These are phyloP conservation scores for Bos javanicus DNA, from an alignment of 2,113 vertebrate genomes.

Conservation along the genomic window DNA sequence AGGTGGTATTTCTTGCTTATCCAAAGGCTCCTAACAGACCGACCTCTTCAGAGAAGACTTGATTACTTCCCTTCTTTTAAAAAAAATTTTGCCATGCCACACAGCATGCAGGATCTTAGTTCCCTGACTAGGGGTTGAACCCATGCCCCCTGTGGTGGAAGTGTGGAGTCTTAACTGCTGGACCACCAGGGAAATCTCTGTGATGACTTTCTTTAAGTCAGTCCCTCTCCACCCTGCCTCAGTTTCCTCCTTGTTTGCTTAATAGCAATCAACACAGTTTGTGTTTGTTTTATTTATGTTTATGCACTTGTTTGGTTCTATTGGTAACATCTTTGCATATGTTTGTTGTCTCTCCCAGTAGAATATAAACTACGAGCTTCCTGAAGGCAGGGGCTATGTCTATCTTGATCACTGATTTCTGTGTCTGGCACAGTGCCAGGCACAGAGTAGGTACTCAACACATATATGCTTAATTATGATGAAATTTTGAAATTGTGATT, in stretches of 20 bases:
- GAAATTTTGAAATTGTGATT: background rate
- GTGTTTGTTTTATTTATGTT: background rate
- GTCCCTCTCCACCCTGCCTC: too few relatives aligned
- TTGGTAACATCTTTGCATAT: background rate
- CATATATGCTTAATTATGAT: background rate
- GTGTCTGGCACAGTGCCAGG: background rate
- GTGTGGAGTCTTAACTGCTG: background rate
- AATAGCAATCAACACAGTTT: fast-evolving
- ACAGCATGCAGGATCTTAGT: background rate
- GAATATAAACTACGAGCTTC: fast-evolving
- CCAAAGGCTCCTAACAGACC: background rate
- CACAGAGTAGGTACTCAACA: background rate
- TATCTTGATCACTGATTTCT: background rate
- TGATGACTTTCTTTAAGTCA: fast-evolving
- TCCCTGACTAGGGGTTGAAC: background rate
- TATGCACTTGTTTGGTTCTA: fast-evolving
- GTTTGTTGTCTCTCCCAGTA: background rate
- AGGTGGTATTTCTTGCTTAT: background rate
- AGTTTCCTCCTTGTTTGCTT: background rate
- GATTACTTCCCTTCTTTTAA: background rate
- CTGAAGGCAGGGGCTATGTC: background rate
- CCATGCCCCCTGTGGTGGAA: background rate
- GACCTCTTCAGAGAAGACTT: background rate
- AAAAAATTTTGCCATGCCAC: background rate
- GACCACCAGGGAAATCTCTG: background rate